Evolutionary conservation across 2,113 vertebrate genomes (phyloP).

Genomic region (Cyanoramphus novaezelandiae): DNA sequence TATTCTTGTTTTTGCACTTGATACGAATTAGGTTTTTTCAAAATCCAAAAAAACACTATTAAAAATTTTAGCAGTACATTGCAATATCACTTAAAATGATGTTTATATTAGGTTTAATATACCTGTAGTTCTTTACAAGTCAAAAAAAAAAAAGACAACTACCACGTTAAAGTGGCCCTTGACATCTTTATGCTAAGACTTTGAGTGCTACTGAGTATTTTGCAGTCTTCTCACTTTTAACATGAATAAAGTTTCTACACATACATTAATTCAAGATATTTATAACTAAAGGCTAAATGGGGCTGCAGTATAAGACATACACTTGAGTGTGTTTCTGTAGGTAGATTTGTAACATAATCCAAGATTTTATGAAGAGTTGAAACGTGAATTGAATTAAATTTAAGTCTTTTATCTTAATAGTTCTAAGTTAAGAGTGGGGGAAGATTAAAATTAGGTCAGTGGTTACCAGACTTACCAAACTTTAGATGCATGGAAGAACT

Average conservation of each 20-base stretch:
- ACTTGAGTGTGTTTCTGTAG: constrained; percentile 75
- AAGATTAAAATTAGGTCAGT: constrained; percentile 80
- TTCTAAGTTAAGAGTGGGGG: constrained; percentile 79
- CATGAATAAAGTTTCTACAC: constrained; percentile 72
- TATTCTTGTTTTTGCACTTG: constrained; percentile 80
- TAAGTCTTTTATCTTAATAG: constrained; percentile 75
- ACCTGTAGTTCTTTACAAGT: constrained; percentile 61
- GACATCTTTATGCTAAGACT: constrained; percentile 58
- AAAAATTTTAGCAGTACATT: constrained; percentile 73
- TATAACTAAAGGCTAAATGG: constrained; percentile 68
- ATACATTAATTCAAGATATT: constrained; percentile 70
- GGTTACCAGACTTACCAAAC: constrained; percentile 89
- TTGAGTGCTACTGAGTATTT: constrained; percentile 68
- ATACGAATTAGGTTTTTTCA: constrained; percentile 80
- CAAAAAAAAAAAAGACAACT: constrained; percentile 35
- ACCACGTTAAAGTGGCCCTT: constrained; percentile 74
- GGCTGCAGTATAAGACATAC: constrained; percentile 71
- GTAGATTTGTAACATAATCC: constrained; percentile 74
- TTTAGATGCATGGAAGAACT: constrained; percentile 99
- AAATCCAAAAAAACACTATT: constrained; percentile 69
- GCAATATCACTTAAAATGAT: constrained; percentile 72
- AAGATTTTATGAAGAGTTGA: constrained; percentile 71
- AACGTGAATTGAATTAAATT: constrained; percentile 70
- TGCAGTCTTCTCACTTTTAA: constrained; percentile 75
- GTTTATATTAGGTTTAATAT: constrained; percentile 73